Percentiles rank a stretch among this genome's conserved stretches.
These are phyloP conservation scores for Hymenopus coronatus DNA, from an alignment of 2,888 invertebrate genomes.

Conservation along the genomic window DNA sequence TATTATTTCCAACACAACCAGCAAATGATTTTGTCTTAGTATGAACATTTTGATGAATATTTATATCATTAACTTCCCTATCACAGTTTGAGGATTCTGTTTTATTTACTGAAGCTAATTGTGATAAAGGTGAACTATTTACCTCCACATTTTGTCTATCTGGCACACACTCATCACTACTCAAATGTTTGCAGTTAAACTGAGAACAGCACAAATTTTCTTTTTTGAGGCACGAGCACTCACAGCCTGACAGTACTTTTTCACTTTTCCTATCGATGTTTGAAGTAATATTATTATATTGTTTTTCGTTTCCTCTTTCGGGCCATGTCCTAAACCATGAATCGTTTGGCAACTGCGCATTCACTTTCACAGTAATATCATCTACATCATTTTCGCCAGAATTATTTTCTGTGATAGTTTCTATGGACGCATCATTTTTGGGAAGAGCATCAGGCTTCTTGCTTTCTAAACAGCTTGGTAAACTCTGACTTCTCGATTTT, in stretches of 20 bases:
- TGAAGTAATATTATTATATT: not conserved
- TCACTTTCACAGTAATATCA: conserved; percentile 29
- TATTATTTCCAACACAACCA: not conserved
- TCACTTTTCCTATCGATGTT: not conserved
- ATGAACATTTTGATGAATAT: not conserved
- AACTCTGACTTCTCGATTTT: conserved; percentile 45
- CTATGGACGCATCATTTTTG: not conserved
- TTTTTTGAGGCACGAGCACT: not conserved
- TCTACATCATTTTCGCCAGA: conserved; percentile 37
- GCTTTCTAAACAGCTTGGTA: conserved; percentile 46
- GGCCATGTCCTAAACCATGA: conserved; percentile 54
- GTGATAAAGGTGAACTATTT: not conserved
- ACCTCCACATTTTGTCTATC: not conserved
- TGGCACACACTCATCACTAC: not conserved
- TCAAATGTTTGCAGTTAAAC: not conserved
- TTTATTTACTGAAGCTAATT: not conserved
- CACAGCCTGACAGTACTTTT: not conserved
- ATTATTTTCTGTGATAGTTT: not conserved
- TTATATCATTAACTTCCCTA: not conserved
- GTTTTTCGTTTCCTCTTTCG: conserved; percentile 46
- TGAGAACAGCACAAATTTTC: not conserved
- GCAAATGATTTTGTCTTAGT: not conserved
- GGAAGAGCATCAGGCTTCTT: conserved; percentile 33
- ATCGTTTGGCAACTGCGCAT: conserved; percentile 37
- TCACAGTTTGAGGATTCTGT: not conserved